phyloP scores from a whole-genome alignment of 1,140 invertebrate species.

The Megalopta genalis region DNA sequence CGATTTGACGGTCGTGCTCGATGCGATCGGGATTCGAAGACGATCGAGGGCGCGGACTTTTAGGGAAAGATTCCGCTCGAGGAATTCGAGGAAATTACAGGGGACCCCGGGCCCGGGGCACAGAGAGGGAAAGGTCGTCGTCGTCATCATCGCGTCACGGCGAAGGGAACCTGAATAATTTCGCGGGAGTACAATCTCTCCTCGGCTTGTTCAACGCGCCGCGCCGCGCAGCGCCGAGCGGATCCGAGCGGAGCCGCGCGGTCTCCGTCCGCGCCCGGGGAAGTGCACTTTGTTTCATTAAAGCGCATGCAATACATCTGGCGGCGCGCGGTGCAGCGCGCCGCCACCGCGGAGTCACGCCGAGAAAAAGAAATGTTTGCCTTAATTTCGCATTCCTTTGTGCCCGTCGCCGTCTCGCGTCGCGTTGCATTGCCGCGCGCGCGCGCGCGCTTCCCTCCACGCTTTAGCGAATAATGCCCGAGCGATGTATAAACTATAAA shows the following conservation, averaged over 20 bases:
- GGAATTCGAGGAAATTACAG: slow-evolving; percentile 1
- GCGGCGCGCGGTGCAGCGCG: no score
- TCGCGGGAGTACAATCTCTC: slow-evolving; percentile 12
- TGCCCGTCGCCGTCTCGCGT: not conserved
- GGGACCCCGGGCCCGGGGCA: not conserved
- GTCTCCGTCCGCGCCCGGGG: slow-evolving; percentile 2
- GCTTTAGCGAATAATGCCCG: slow-evolving; percentile 36
- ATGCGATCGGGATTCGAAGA: slow-evolving; percentile 4
- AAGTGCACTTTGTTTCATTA: slow-evolving; percentile 54
- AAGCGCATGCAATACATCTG: slow-evolving; percentile 40
- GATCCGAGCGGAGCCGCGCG: no score
- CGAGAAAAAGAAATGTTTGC: slow-evolving; percentile 46
- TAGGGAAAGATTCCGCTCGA: not conserved
- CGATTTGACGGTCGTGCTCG: not conserved
- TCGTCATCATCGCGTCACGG: not conserved
- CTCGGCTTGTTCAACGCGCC: slow-evolving; percentile 24
- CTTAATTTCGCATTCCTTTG: slow-evolving; percentile 54
- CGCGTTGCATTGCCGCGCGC: slow-evolving; percentile 9
- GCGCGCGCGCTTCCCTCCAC: not conserved
- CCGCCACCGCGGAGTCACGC: not conserved
- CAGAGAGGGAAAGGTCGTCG: slow-evolving; percentile 1
- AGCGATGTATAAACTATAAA: slow-evolving; percentile 32
- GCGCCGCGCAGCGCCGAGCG: no score
- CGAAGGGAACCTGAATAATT: slow-evolving; percentile 36
- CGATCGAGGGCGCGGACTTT: slow-evolving; percentile 1